Evolutionary conservation across 2,888 invertebrate genomes (phyloP).

Genomic region (Phortica magna): DNA sequence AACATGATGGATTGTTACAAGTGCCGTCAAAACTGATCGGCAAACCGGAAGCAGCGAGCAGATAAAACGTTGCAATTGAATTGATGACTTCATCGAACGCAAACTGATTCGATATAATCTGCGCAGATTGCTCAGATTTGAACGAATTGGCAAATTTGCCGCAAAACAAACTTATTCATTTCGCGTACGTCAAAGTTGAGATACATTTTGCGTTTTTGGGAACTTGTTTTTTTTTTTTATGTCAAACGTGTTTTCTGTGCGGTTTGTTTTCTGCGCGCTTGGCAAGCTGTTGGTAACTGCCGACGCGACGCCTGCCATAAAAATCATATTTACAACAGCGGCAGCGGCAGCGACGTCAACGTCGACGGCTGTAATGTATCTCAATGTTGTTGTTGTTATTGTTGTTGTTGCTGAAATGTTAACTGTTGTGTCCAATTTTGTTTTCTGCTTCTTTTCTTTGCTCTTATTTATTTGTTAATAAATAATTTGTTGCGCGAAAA

Average conservation of each 20-base stretch:
- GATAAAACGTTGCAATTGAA: background rate
- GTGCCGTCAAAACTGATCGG: background rate
- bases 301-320: conserved; percentile 59
- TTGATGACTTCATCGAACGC: background rate
- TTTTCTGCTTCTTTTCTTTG: conserved; percentile 36
- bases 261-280: conserved; percentile 12
- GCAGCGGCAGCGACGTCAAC: conserved; percentile 53
- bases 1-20: background rate
- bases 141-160: conserved; percentile 11
- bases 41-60: background rate
- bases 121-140: background rate
- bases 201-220: conserved; percentile 4
- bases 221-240: conserved; percentile 24
- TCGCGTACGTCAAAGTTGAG: background rate
- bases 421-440: conserved; percentile 23
- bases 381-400: conserved; percentile 19
- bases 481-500: background rate
- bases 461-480: conserved; percentile 57
- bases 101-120: conserved; percentile 9
- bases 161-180: conserved; percentile 17
- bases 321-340: conserved; percentile 69
- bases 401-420: conserved; percentile 7
- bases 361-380: conserved; percentile 25
- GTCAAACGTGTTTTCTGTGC: conserved; percentile 15
- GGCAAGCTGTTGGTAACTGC: conserved; percentile 63